Base-by-base conservation (phyloP, 2,797 vertebrate genomes). In the Varecia variegata region DNA sequence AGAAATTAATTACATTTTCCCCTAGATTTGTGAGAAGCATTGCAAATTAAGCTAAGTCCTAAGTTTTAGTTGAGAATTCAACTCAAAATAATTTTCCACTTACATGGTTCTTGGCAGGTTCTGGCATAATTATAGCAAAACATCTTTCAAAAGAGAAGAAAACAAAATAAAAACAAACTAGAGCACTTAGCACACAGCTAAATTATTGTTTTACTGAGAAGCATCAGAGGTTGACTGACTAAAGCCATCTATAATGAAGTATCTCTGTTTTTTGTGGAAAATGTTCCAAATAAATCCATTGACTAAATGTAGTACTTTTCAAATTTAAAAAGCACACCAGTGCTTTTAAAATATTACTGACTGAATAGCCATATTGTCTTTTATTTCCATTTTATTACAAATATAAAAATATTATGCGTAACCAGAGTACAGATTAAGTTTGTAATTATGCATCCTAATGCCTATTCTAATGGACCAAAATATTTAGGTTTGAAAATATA, bases 131-230 rank as follows among this genome's bases (percentile, higher is more conserved):
- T 73, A 38, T 86, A 65, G 21, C 1, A 86, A 82, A 97, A 54
- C 27, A 88, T 12, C 11, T 43, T 82, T 79, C 45, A 88, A 88
- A 88, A 68, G 15, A 56, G 32, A 38, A 21, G 50, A 17, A 50
- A 54, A n/a, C 80, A 83, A 96, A 73, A 93, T 30, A 74, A 94
- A 92, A 87, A 11, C 81, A 88, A 94, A 27, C 25, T 8, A 93
- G 27, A 92, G 27, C 32, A 65, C 25, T 79, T 62, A 85, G 7
- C 5, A 60, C 2, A 81, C 14, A 62, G 40, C 9, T 25, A 80
- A 70, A 0, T 45, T 40, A 43, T 1, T 60, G 30, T 70, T 94
- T 95, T 38, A 38, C 70, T 56, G 45, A 60, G 21, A 88, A 79
- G 40, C 50, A 23, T 43, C 23, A 90, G 7, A 47, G 7, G 17